These are phyloP conservation scores for Antennarius maculatus DNA, from an alignment of 2,797 vertebrate genomes.

Conservation along the genomic window DNA sequence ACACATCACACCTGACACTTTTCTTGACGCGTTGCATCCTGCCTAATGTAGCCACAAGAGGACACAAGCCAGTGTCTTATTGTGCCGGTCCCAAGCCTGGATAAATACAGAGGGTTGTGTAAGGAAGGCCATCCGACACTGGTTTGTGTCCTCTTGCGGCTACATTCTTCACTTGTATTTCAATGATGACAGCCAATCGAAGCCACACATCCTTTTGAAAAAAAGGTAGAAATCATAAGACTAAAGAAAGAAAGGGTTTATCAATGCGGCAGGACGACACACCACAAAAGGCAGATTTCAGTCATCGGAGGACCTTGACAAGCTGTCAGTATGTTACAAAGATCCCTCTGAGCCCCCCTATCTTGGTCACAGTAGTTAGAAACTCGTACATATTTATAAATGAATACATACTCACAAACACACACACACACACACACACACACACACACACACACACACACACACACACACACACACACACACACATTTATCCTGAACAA, in stretches of 20 bases:
- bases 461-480: neutral
- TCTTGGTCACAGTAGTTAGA: conserved; percentile 25
- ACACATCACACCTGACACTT: too few relatives aligned
- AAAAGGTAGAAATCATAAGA: too few relatives aligned
- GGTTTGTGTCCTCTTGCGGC: too few relatives aligned
- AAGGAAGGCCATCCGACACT: too few relatives aligned
- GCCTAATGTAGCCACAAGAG: too few relatives aligned
- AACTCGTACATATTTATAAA: conserved; percentile 12
- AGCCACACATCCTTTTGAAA: too few relatives aligned
- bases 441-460: neutral
- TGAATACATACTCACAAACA: neutral
- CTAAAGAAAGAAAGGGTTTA: too few relatives aligned
- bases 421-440: conserved; percentile 1
- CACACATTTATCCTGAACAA: conserved; percentile 19
- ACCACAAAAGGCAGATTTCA: conserved; percentile 71
- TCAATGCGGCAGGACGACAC: conserved; percentile 59
- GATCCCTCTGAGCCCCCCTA: conserved; percentile 45
- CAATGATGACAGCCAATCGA: too few relatives aligned
- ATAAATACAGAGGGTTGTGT: too few relatives aligned
- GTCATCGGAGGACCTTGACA: conserved; percentile 72
- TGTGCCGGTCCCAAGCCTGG: too few relatives aligned
- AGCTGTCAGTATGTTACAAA: conserved; percentile 59
- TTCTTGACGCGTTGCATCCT: conserved; percentile 14
- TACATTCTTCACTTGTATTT: too few relatives aligned
- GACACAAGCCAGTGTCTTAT: too few relatives aligned